Percentiles rank a stretch among this genome's conserved stretches.
phyloP scores from a whole-genome alignment of 2,113 vertebrate species.

The Passerina amoena region DNA sequence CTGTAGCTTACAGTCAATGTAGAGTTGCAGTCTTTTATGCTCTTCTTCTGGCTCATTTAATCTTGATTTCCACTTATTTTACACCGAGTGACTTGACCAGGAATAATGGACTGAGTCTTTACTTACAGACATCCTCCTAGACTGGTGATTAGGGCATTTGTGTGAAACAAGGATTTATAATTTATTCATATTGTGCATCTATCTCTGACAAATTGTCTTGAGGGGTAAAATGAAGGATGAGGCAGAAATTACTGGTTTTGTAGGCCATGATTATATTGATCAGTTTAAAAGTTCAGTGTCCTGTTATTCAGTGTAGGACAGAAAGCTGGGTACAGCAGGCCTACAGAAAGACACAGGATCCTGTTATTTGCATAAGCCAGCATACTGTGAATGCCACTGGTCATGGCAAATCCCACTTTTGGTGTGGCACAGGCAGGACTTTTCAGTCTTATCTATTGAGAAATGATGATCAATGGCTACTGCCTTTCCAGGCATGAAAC shows the following conservation, averaged over 20 bases:
- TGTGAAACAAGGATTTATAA: background rate
- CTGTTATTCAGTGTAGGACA: background rate
- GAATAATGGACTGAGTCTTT: background rate
- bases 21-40: background rate
- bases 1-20: background rate
- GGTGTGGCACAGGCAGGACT: background rate
- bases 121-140: background rate
- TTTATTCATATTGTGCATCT: background rate
- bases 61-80: background rate
- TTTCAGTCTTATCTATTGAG: background rate
- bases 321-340: background rate
- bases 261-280: background rate
- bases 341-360: background rate
- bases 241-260: background rate
- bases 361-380: background rate
- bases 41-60: background rate
- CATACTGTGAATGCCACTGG: background rate
- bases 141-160: background rate
- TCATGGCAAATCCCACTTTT: background rate
- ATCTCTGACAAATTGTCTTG: background rate
- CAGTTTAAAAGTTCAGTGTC: background rate
- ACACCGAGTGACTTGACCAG: background rate
- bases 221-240: background rate
- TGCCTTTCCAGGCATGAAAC: background rate
- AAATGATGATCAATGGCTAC: background rate